Conservation (phyloP, 1,140 invertebrate genomes). For the Tachypleus tridentatus region DNA sequence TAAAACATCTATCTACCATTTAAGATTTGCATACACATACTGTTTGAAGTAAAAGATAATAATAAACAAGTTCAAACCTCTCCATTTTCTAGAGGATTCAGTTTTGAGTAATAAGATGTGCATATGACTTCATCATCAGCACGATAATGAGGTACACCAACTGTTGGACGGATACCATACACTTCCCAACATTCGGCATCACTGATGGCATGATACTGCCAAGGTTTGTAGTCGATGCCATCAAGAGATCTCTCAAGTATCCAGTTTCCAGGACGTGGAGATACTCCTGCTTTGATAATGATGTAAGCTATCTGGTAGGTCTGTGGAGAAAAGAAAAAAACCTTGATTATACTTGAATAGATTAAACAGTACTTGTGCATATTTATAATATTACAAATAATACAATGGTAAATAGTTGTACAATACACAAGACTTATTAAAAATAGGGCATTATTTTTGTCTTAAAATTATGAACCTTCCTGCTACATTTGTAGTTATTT, state of each 20-base stretch:
- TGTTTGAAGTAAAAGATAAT: too few relatives aligned
- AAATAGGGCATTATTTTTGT: too few relatives aligned
- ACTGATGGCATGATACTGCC: constrained; percentile 78
- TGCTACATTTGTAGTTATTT: too few relatives aligned
- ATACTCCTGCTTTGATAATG: constrained; percentile 75
- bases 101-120: constrained; percentile 69
- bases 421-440: too few relatives aligned
- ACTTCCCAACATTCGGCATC: constrained; percentile 71
- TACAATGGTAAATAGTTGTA: too few relatives aligned
- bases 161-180: constrained; percentile 46
- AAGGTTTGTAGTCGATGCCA: constrained; percentile 52
- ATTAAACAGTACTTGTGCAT: too few relatives aligned
- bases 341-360: too few relatives aligned
- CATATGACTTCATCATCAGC: constrained; percentile 73
- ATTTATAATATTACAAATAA: too few relatives aligned
- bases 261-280: constrained; percentile 81
- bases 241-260: constrained; percentile 72
- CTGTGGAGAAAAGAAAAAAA: too few relatives aligned
- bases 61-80: constrained; percentile 44
- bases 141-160: constrained; percentile 47
- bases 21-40: too few relatives aligned
- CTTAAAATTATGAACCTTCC: too few relatives aligned
- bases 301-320: constrained; percentile 67
- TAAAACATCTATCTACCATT: too few relatives aligned
- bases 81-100: constrained; percentile 69